phyloP scores from a whole-genome alignment of 2,797 vertebrate species.

The Periparus ater region DNA sequence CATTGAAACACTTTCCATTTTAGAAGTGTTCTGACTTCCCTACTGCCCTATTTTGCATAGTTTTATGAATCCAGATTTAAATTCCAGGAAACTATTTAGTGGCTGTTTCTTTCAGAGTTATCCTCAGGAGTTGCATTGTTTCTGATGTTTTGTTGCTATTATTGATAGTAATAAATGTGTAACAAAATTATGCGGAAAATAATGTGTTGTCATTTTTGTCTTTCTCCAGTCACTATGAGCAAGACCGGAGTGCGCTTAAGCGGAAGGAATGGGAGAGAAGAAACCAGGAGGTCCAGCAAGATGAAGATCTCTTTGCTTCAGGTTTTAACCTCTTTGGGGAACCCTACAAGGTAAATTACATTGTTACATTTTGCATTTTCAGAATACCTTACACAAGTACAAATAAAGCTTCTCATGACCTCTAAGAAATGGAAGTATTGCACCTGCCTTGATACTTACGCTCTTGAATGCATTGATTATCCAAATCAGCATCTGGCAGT shows the following conservation, averaged over 20 bases:
- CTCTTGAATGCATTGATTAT: not conserved
- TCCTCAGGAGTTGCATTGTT: not conserved
- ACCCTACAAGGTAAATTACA: conserved; percentile 90
- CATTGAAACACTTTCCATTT: not conserved
- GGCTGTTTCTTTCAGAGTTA: not conserved
- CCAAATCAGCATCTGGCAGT: not conserved
- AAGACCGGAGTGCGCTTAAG: conserved; percentile 94
- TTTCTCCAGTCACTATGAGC: conserved; percentile 90
- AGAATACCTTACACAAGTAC: not conserved
- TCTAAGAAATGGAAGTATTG: not conserved
- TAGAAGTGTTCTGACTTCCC: not conserved
- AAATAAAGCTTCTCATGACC: not conserved
- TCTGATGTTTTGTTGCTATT: not conserved
- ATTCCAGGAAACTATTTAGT: not conserved
- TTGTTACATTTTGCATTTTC: not conserved
- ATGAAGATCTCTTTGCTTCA: conserved; percentile 95
- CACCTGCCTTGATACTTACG: not conserved
- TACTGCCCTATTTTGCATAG: not conserved
- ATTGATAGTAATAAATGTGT: not conserved
- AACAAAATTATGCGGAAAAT: not conserved
- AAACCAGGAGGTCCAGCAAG: conserved; percentile 96
- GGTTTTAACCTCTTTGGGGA: conserved; percentile 98
- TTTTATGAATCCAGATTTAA: not conserved
- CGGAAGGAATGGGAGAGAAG: conserved; percentile 96
- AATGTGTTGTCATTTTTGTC: conserved; percentile 11